Evolutionary conservation across 2,888 invertebrate genomes (phyloP), one percentile per base, ranked within the genome.

Genomic region (Xestia sexstrigata): DNA sequence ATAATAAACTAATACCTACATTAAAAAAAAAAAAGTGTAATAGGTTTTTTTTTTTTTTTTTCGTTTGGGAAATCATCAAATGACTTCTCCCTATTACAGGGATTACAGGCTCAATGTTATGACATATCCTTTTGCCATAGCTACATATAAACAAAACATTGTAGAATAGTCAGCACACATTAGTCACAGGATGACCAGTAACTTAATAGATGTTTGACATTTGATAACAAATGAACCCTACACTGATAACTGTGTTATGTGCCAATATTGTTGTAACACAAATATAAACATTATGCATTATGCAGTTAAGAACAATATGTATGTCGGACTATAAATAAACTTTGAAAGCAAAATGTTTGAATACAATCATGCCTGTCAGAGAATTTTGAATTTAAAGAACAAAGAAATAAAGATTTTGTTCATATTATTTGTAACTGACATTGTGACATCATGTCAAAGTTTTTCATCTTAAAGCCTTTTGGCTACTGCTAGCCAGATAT

Each of bases 191-290:
- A 76, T 84, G 82, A 79, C 82, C 77, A 78, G 62, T 68, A 45
- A 77, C 55, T 78, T 70, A 72, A 76, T 77, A 74, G 75, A 78
- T 77, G 71, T 76, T 74, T 77, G 68, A 85, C 81, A 82, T 84
- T 80, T 82, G 83, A 80, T 88, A 87, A 76, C 67, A 74, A 81
- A 5, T 88, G 85, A 83, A 88, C 87, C 80, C 71, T 73, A 47
- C 72, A 79, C 74, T 83, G 88, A 87, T 87, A 88, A 78, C 62
- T 42, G 23, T 20, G 26, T 49, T 70, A 49, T 77, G 73, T 81
- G 81, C 78, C 66, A 67, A 86, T 80, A 83, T 85, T 80, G 68
- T 76, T 74, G 63, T 76, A 66, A 67, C 67, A 68, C 39, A 73
- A 52, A 60, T 42, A 52, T 70, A 71, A 79, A 70, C 42, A 65